phyloP scores from a whole-genome alignment of 1,140 invertebrate species.

The Coboldia fuscipes region DNA sequence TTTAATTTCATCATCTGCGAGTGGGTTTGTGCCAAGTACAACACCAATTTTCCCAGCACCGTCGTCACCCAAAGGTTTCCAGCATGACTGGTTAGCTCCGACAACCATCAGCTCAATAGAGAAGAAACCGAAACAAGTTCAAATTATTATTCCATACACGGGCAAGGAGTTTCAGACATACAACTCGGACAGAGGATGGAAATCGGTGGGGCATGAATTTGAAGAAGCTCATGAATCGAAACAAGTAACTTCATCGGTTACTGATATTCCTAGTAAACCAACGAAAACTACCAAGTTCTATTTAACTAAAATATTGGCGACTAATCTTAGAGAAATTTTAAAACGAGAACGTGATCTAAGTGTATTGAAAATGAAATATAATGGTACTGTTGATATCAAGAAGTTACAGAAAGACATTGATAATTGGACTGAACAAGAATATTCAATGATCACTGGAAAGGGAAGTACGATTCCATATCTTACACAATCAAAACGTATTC shows the following conservation, averaged over 20 bases:
- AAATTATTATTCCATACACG: slow-evolving; percentile 59
- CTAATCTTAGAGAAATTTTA: slow-evolving; percentile 15
- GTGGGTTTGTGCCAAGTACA: slow-evolving; percentile 15
- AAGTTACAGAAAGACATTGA: slow-evolving; percentile 62
- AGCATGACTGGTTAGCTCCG: slow-evolving; percentile 8
- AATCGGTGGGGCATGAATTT: slow-evolving; percentile 11
- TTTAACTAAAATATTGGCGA: slow-evolving; percentile 18
- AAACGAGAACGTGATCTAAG: slow-evolving; percentile 13
- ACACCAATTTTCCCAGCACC: slow-evolving; percentile 14
- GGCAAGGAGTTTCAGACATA: slow-evolving; percentile 23
- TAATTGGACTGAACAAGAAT: slow-evolving; percentile 63
- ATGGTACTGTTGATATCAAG: slow-evolving; percentile 40
- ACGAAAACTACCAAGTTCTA: slow-evolving; percentile 11
- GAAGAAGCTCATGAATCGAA: slow-evolving; percentile 23
- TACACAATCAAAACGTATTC: slow-evolving; percentile 45
- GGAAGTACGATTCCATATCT: slow-evolving; percentile 30
- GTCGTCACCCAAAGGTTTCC: slow-evolving; percentile 9
- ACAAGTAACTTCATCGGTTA: slow-evolving; percentile 14
- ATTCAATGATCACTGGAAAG: slow-evolving; percentile 27
- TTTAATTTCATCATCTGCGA: slow-evolving; percentile 12
- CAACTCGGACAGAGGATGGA: slow-evolving; percentile 13
- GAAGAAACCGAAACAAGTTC: slow-evolving; percentile 28
- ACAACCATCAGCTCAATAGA: slow-evolving; percentile 7
- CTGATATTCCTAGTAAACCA: slow-evolving; percentile 9
- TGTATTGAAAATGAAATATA: slow-evolving; percentile 11